Conservation (phyloP, 2,113 vertebrate genomes). For the Lophotis ruficrista region DNA sequence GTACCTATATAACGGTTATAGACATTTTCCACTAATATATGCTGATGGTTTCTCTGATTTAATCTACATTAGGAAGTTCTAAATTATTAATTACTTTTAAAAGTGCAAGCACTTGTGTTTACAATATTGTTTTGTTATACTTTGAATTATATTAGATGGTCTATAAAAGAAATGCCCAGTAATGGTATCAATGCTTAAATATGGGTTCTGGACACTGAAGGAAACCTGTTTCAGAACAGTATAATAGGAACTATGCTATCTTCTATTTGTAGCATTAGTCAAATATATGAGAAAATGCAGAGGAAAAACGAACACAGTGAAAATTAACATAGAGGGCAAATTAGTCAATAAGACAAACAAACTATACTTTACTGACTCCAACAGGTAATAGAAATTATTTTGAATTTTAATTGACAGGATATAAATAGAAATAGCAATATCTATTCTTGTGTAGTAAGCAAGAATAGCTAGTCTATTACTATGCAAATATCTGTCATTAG, state of each 20-base stretch:
- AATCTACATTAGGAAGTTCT: not conserved
- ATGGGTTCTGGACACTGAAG: not conserved
- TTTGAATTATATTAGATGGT: not conserved
- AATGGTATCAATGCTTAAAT: not conserved
- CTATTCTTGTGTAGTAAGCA: conserved; percentile 49
- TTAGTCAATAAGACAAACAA: conserved; percentile 33
- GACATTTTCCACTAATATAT: not conserved
- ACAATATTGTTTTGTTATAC: not conserved
- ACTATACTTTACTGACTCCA: conserved; percentile 36
- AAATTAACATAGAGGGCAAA: not conserved
- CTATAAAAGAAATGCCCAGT: not conserved
- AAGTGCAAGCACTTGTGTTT: not conserved
- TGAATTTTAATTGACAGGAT: conserved; percentile 48
- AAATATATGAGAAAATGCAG: not conserved
- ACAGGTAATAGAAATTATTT: conserved; percentile 37
- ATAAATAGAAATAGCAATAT: conserved; percentile 58
- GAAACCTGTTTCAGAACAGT: not conserved
- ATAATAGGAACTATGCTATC: not conserved
- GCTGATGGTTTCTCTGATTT: not conserved
- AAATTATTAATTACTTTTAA: not conserved
- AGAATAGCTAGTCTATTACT: conserved; percentile 66
- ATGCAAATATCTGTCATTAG: conserved; percentile 77
- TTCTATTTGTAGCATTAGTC: not conserved
- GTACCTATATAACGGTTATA: not conserved
- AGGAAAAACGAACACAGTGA: not conserved